phyloP scores from a whole-genome alignment of 2,797 vertebrate genomes.

The Melanotaenia maccullochi region DNA sequence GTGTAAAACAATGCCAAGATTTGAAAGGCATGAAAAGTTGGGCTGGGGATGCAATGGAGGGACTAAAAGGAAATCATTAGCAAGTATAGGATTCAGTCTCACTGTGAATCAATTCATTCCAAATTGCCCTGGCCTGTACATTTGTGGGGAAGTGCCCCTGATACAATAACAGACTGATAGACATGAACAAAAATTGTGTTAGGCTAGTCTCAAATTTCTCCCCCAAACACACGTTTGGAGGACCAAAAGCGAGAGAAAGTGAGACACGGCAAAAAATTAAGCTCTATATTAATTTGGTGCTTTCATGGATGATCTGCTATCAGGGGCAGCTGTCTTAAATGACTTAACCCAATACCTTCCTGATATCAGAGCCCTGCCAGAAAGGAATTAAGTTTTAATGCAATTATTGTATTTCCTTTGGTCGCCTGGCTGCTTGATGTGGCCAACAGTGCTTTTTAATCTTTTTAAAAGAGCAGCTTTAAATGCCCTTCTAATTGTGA shows the following conservation, averaged over 20 bases:
- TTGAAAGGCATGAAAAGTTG: constrained; percentile 54
- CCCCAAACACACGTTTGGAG: constrained; percentile 93
- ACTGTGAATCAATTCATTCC: constrained; percentile 98
- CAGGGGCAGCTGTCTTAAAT: constrained; percentile 88
- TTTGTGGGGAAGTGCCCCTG: constrained; percentile 97
- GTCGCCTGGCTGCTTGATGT: constrained; percentile 73
- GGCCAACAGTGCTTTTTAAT: constrained; percentile 82
- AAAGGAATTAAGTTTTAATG: constrained; percentile 87
- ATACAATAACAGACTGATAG: constrained; percentile 98
- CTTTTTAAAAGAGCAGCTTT: constrained; percentile 80
- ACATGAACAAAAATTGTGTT: constrained; percentile 97
- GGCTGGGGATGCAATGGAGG: constrained; percentile 56
- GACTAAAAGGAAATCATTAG: constrained; percentile 91
- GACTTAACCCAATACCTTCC: constrained; percentile 89
- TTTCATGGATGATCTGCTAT: constrained; percentile 93
- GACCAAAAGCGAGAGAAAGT: constrained; percentile 76
- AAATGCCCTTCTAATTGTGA: constrained; percentile 86
- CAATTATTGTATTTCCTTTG: constrained; percentile 87
- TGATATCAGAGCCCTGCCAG: constrained; percentile 84
- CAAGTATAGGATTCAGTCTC: constrained; percentile 89
- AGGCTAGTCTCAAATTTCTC: constrained; percentile 92
- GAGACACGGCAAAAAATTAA: constrained; percentile 88
- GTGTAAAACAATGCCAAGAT: constrained; percentile 61
- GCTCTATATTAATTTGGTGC: constrained; percentile 99
- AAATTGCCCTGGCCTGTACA: constrained; percentile 96